phyloP scores from a whole-genome alignment of 2,888 invertebrate species.

The Chrysotoxum bicinctum region DNA sequence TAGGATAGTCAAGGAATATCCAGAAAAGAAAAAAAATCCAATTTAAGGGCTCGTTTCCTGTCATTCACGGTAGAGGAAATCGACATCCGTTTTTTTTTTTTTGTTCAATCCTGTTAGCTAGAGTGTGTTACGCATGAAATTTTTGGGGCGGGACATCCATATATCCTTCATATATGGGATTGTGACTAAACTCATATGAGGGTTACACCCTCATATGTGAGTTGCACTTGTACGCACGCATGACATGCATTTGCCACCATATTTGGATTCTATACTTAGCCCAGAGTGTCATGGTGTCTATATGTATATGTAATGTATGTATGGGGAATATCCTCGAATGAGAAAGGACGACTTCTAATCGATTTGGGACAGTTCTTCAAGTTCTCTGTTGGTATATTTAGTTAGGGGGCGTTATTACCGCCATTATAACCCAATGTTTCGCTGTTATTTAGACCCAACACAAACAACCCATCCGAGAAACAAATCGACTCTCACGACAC shows the following conservation, averaged over 20 bases:
- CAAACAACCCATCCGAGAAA: conserved; percentile 39
- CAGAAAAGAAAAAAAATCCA: conserved; percentile 14
- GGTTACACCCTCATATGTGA: conserved; percentile 25
- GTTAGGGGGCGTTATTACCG: conserved; percentile 53
- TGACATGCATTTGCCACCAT: conserved; percentile 44
- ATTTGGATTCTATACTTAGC: conserved; percentile 25
- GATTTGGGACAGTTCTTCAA: conserved; percentile 56
- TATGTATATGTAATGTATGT: neutral
- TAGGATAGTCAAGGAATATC: neutral
- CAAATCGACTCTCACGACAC: conserved; percentile 6
- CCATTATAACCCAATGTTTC: conserved; percentile 46
- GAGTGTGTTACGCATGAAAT: conserved; percentile 57
- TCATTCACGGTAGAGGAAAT: conserved; percentile 53
- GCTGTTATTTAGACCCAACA: conserved; percentile 35
- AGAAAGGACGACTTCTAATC: conserved; percentile 58
- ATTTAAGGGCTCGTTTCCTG: conserved; percentile 62
- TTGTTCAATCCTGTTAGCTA: conserved; percentile 11
- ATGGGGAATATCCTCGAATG: conserved; percentile 45
- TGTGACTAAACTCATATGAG: conserved; percentile 35
- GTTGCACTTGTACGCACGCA: conserved; percentile 67
- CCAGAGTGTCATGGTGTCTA: neutral
- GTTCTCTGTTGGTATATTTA: conserved; percentile 25
- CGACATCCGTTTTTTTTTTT: conserved; percentile 58
- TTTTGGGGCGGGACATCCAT: conserved; percentile 54
- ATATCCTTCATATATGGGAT: neutral